Evolutionary conservation across 1,140 invertebrate genomes (phyloP), one percentile per base, ranked within the genome.

Genomic region (Anadara kagoshimensis): DNA sequence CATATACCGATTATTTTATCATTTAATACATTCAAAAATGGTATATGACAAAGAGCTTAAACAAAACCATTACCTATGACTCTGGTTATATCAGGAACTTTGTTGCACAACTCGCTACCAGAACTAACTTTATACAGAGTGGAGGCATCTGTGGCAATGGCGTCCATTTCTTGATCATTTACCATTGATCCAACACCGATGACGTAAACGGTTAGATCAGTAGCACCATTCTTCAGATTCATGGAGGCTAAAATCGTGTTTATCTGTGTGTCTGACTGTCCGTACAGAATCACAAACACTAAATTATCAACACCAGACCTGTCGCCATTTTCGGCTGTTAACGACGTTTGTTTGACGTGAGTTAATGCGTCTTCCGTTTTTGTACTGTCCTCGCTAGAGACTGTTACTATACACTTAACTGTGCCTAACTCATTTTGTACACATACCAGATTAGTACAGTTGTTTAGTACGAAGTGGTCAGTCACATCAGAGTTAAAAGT

Each of bases 201-300:
- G 8, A 44, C 45, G 36, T 53, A 64, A 3, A 36, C 41, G 7
- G 14, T 51, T 43, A 11, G 14, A 11, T 14, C 41, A n/a, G 20
- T 14, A 7, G 29, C 29, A 7, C 29, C 29, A 18, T 18, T 12
- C 12, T 51, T 7, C 53, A 64, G n/a, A 20, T n/a, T 18, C 11
- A 49, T 7, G 16, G 45, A 22, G 29, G 18, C 36, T n/a, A 64
- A 53, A 11, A 53, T 7, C 8, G 47, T 64, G 12, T 64, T 14
- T 8, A 8, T 18, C 16, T 14, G 18, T 14, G 24, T n/a, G 5
- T 7, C 18, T 36, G 45, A 29, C 22, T 36, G 1, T 36, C 62
- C 62, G 20, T 64, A 64, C n/a, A 26, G 22, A 26, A 62, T 47
- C 3, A 74, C 36, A 24, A 75, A 26, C 12, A 75, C 61, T 56